Conservation (phyloP, 92 coral and sea anemone genomes). For the Epizoanthus rinbou region DNA sequence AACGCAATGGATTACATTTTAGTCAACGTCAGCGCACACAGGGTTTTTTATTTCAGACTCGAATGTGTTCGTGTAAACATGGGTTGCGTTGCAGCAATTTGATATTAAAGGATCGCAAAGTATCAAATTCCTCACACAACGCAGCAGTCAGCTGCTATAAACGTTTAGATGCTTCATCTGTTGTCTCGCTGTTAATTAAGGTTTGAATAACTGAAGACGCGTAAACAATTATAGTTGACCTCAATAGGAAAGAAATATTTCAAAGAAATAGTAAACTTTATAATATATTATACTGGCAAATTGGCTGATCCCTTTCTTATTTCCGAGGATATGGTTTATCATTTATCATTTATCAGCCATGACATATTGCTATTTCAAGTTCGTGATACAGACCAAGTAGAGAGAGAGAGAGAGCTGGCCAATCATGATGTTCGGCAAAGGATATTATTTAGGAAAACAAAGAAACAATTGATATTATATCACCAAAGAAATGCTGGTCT, state of each 20-base stretch:
- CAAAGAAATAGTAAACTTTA: too few relatives aligned
- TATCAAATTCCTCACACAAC: slow-evolving; percentile 27
- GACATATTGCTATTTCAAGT: too few relatives aligned
- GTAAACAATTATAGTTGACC: not conserved
- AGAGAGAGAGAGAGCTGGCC: too few relatives aligned
- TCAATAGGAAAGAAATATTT: not conserved
- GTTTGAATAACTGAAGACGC: not conserved
- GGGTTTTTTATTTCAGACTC: not conserved
- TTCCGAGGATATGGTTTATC: too few relatives aligned
- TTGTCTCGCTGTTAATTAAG: slow-evolving; percentile 9
- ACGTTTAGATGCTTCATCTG: slow-evolving; percentile 24
- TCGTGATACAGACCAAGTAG: too few relatives aligned
- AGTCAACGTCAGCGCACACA: not conserved
- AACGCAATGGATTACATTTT: not conserved
- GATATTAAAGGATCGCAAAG: not conserved
- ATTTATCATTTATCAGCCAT: too few relatives aligned
- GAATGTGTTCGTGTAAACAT: not conserved
- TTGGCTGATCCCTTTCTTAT: too few relatives aligned
- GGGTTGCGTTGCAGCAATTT: slow-evolving; percentile 15
- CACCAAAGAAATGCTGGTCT: too few relatives aligned
- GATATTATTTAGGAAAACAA: too few relatives aligned
- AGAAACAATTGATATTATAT: too few relatives aligned
- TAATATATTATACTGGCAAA: not conserved
- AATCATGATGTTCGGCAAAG: too few relatives aligned
- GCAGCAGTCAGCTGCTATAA: not conserved